These are phyloP conservation scores for Mormyrus proboscirostris DNA, from an alignment of 2,797 vertebrate species.

Conservation along the genomic window DNA sequence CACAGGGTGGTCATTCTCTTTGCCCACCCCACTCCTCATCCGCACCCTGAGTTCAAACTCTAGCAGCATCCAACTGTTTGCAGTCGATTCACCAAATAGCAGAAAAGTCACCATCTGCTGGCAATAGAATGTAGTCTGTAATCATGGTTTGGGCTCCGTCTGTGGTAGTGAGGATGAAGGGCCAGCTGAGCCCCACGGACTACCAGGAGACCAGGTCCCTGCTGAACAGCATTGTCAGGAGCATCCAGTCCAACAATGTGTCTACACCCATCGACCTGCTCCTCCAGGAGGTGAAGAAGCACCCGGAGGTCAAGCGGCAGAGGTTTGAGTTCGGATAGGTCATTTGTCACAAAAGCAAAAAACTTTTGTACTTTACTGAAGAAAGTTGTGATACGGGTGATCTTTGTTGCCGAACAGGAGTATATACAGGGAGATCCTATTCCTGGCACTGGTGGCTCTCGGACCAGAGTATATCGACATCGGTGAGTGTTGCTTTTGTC, in stretches of 20 bases:
- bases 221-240: conserved; percentile 78
- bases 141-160: not conserved
- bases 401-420: conserved; percentile 62
- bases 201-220: conserved; percentile 74
- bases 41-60: not conserved
- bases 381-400: not conserved
- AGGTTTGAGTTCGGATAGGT: conserved; percentile 59
- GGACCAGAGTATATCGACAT: conserved; percentile 91
- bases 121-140: not conserved
- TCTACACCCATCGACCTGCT: conserved; percentile 79
- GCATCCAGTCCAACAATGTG: conserved; percentile 87
- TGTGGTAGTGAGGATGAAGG: conserved; percentile 70
- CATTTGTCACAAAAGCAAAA: not conserved
- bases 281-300: conserved; percentile 61
- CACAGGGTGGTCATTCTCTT: not conserved
- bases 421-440: conserved; percentile 89
- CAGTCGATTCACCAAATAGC: not conserved
- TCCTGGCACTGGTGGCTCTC: conserved; percentile 84
- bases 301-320: conserved; percentile 71
- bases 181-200: conserved; percentile 65
- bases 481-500: conserved; percentile 63
- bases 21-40: not conserved
- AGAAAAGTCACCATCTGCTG: not conserved
- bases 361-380: not conserved
- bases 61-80: not conserved